A percentile compares a stretch with the other conserved stretches of the same genome.
These are phyloP conservation scores for Heteromyza rotundicornis DNA, from an alignment of 2,888 invertebrate species.

Conservation along the genomic window DNA sequence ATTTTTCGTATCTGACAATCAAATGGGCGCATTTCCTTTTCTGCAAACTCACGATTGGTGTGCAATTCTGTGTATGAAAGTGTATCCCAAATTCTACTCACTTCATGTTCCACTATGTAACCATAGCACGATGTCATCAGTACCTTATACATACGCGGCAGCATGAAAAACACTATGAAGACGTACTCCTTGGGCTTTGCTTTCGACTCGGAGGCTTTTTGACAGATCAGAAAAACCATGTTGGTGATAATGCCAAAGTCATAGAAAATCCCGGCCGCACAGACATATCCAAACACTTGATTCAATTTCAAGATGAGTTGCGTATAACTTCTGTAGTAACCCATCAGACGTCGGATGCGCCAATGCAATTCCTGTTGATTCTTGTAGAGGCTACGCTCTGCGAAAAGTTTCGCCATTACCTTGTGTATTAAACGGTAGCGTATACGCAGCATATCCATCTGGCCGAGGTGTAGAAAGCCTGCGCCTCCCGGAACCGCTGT, in stretches of 20 bases:
- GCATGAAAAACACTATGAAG: constrained; percentile 41
- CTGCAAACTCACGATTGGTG: constrained; percentile 29
- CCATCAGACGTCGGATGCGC: constrained; percentile 32
- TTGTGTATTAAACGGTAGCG: constrained; percentile 47
- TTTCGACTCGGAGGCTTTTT: constrained; percentile 39
- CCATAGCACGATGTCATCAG: constrained; percentile 46
- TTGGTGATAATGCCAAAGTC: constrained; percentile 51
- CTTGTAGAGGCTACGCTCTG: too few species aligned
- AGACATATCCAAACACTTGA: constrained; percentile 36
- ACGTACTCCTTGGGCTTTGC: constrained; percentile 36
- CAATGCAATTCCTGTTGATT: constrained; percentile 30
- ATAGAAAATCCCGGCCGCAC: constrained; percentile 44
- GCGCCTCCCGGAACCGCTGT: constrained; percentile 39
- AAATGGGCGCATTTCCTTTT: constrained; percentile 41
- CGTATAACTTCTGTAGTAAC: constrained; percentile 37
- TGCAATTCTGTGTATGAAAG: neutral
- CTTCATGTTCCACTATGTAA: constrained; percentile 44
- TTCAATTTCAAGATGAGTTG: constrained; percentile 44
- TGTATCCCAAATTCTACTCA: constrained; percentile 27
- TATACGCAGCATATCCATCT: constrained; percentile 52
- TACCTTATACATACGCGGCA: constrained; percentile 46
- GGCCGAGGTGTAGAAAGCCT: constrained; percentile 42
- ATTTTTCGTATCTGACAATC: constrained; percentile 34
- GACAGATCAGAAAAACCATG: constrained; percentile 50
- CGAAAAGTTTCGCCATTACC: constrained; percentile 37